These are phyloP conservation scores for Leptobrachium leishanense DNA, from an alignment of 2,113 vertebrate genomes.

Conservation along the genomic window DNA sequence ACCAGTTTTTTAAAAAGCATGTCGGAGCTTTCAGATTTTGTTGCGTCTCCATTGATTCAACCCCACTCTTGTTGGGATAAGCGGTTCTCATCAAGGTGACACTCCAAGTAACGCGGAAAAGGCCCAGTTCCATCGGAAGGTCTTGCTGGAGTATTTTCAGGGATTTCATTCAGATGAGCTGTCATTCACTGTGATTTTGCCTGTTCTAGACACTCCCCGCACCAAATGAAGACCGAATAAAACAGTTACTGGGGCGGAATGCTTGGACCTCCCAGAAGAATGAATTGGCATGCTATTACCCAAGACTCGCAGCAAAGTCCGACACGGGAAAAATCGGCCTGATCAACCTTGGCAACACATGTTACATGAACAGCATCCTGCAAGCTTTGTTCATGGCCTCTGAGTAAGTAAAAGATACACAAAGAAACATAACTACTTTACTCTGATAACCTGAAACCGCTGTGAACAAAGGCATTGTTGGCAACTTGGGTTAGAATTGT, in stretches of 20 bases:
- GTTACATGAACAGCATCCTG: constrained; percentile 81
- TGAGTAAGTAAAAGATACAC: constrained; percentile 63
- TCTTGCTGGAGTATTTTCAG: background rate
- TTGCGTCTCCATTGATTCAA: too few relatives aligned
- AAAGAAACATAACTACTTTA: too few relatives aligned
- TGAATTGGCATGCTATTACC: constrained; percentile 71
- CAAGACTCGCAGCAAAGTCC: constrained; percentile 72
- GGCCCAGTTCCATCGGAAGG: too few relatives aligned
- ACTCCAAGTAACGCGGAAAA: too few relatives aligned
- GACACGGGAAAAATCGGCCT: constrained; percentile 79
- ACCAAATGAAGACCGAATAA: constrained; percentile 78
- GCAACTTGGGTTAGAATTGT: too few relatives aligned
- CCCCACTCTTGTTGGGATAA: too few relatives aligned
- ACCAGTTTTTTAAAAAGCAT: too few relatives aligned
- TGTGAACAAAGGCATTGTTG: too few relatives aligned
- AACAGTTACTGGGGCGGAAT: constrained; percentile 75
- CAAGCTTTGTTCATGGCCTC: constrained; percentile 82
- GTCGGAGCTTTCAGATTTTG: too few relatives aligned
- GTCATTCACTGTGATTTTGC: background rate
- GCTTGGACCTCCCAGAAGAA: constrained; percentile 80
- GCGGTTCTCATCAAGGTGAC: too few relatives aligned
- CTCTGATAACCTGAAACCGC: too few relatives aligned
- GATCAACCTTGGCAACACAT: constrained; percentile 80
- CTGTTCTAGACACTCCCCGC: constrained; percentile 67
- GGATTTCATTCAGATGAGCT: background rate